Conservation (phyloP, 2,888 invertebrate genomes). For the Nomada lathburiana region DNA sequence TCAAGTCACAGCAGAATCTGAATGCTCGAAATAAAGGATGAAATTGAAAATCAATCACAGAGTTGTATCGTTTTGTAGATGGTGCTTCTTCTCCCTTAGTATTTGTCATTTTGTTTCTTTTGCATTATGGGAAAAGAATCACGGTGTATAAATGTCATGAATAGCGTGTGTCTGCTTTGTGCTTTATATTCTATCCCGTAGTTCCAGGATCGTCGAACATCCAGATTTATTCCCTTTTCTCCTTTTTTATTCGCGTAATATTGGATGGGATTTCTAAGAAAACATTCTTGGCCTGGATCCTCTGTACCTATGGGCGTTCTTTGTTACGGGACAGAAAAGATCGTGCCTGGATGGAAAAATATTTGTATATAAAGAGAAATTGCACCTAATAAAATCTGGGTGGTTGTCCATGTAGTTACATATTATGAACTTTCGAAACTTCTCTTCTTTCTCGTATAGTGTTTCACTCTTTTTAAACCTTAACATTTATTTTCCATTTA, state of each 20-base stretch:
- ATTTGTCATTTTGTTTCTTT: too few species aligned
- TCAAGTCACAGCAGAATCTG: too few species aligned
- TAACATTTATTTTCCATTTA: neutral
- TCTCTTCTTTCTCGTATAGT: neutral
- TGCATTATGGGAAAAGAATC: too few species aligned
- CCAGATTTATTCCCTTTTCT: neutral
- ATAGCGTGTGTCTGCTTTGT: neutral
- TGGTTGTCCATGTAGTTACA: neutral
- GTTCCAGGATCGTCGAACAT: neutral
- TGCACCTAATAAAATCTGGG: neutral
- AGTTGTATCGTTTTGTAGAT: too few species aligned
- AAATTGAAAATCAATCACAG: too few species aligned
- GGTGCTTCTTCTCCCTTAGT: too few species aligned
- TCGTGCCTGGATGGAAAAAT: neutral
- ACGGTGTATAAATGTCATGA: neutral
- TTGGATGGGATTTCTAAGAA: neutral
- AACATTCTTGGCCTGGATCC: neutral
- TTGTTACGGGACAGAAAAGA: neutral
- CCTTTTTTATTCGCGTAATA: neutral
- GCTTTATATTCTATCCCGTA: neutral
- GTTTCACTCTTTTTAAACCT: neutral
- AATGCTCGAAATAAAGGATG: too few species aligned
- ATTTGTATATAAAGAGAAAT: neutral
- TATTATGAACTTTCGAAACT: neutral
- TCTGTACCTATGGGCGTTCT: neutral